phyloP scores from a whole-genome alignment of 2,797 vertebrate genomes.

The Siniperca scherzeri region DNA sequence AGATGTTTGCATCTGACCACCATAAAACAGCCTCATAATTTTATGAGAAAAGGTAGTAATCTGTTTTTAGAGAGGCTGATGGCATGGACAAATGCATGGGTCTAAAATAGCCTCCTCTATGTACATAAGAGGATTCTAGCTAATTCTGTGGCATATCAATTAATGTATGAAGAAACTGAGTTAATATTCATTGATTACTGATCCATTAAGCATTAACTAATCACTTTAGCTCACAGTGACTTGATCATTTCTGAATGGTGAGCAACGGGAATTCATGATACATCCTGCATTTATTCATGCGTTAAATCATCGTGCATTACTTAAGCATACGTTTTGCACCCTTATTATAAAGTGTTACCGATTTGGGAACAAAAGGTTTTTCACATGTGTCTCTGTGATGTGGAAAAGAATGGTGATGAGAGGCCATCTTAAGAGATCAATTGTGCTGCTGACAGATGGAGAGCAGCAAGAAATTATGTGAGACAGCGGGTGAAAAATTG shows the following conservation, averaged over 20 bases:
- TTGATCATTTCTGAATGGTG: conserved; percentile 26
- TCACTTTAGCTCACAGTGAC: conserved; percentile 24
- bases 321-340: conserved; percentile 20
- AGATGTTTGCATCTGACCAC: neutral
- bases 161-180: conserved; percentile 5
- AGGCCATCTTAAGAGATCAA: conserved; percentile 61
- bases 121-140: neutral
- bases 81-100: neutral
- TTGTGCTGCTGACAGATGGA: conserved; percentile 72
- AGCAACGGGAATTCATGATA: conserved; percentile 5
- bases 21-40: neutral
- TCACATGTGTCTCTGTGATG: conserved; percentile 41
- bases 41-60: neutral
- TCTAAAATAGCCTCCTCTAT: neutral
- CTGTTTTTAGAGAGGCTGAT: neutral
- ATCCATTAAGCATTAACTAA: conserved; percentile 24
- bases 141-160: conserved; percentile 20
- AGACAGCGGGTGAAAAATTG: conserved; percentile 81
- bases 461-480: conserved; percentile 71
- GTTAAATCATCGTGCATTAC: conserved; percentile 20
- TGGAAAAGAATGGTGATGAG: conserved; percentile 51
- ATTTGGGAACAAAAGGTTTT: conserved; percentile 46
- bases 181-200: conserved; percentile 28
- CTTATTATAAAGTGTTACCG: conserved; percentile 20
- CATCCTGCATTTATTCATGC: conserved; percentile 25